phyloP scores from a whole-genome alignment of 1,140 invertebrate genomes.

The Drosophila orena region DNA sequence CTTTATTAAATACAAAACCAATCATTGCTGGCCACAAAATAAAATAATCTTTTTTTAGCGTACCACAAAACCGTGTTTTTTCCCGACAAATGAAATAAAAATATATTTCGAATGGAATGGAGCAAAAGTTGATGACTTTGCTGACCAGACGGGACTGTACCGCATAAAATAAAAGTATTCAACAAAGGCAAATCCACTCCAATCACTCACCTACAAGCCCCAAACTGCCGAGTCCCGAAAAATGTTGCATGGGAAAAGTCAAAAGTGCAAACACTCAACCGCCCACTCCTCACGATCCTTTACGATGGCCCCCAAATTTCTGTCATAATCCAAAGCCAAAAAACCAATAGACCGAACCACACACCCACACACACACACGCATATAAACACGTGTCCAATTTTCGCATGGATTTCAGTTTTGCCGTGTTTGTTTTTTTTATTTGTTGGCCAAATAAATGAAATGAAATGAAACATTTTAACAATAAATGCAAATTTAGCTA shows the following conservation, averaged over 20 bases:
- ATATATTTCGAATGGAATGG: neutral
- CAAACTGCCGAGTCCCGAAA: neutral
- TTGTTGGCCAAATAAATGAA: constrained; percentile 67
- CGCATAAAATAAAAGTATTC: constrained; percentile 2
- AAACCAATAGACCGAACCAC: constrained; percentile 70
- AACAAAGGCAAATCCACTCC: constrained; percentile 25
- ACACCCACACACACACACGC: constrained; percentile 1
- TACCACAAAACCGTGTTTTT: neutral
- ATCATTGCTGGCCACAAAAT: constrained; percentile 1
- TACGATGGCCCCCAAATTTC: constrained; percentile 51
- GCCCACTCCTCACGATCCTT: constrained; percentile 3
- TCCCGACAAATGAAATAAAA: neutral
- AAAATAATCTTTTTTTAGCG: neutral
- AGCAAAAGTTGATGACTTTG: constrained; percentile 11
- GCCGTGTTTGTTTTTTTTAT: neutral
- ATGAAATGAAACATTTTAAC: constrained; percentile 82
- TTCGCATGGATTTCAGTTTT: constrained; percentile 55
- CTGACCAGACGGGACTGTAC: constrained; percentile 19
- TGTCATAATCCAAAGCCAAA: constrained; percentile 81
- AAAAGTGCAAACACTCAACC: constrained; percentile 36
- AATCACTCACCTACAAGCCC: constrained; percentile 5
- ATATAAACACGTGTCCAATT: constrained; percentile 58
- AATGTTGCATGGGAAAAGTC: constrained; percentile 29
- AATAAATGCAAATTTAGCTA: constrained; percentile 82
- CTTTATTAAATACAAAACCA: neutral